These are phyloP conservation scores for Oreocharis arfaki DNA, from an alignment of 2,113 vertebrate genomes.

Conservation along the genomic window DNA sequence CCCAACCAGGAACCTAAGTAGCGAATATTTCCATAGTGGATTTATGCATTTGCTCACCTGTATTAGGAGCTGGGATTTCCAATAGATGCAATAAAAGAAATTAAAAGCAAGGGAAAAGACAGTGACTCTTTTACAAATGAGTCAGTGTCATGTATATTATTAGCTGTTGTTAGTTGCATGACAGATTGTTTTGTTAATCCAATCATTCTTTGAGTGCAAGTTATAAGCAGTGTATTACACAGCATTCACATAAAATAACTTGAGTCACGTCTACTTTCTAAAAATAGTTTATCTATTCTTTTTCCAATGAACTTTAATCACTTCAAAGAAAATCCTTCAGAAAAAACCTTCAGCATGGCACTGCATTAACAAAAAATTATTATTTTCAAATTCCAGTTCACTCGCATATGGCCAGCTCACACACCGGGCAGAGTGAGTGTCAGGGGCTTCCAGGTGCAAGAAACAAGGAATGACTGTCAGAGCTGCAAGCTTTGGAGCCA, in stretches of 20 bases:
- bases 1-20: not conserved
- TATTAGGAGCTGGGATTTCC: not conserved
- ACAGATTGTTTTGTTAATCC: not conserved
- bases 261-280: not conserved
- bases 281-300: not conserved
- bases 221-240: not conserved
- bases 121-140: not conserved
- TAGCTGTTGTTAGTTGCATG: not conserved
- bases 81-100: not conserved
- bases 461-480: not conserved
- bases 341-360: not conserved
- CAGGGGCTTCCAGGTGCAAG: not conserved
- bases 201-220: not conserved
- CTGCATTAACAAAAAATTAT: not conserved
- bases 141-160: not conserved
- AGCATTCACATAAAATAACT: not conserved
- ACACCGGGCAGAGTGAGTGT: accelerated
- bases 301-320: not conserved
- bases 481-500: not conserved
- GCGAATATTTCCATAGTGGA: not conserved
- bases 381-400: not conserved
- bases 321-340: not conserved
- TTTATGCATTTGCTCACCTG: not conserved
- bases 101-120: not conserved
- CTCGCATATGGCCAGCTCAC: accelerated